Base-by-base conservation (phyloP, 2,888 invertebrate species). In the Torymus tubicola region DNA sequence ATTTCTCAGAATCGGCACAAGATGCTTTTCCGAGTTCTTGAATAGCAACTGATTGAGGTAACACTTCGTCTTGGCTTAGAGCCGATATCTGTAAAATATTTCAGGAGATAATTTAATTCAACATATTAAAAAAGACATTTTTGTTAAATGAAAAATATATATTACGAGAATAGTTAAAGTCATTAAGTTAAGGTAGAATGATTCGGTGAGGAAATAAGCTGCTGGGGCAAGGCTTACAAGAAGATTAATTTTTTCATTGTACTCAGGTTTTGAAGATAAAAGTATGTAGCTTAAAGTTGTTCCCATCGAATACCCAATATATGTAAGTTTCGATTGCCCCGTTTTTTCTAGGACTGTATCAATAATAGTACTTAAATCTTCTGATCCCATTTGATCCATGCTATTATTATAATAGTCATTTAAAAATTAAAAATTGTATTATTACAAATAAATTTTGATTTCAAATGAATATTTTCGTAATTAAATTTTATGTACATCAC, bases 261-360 rank as follows among this genome's bases (percentile, higher is more conserved):
- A 95, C 85, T 95, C 93, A 0, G 95, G 94, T 85, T 93, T 92
- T 8, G 93, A 92, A 0, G 96, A 94, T 64, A 95, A 91, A 85
- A 96, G 91, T 2, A 94, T 94, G 87, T 94, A 95, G 82, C 94
- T 93, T 85, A 94, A 92, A 0, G 96, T 95, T 0, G 96, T 96
- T 2, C 97, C 98, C 94, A 98, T 97, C 0, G 97, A 98, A 90
- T 98, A 97, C 0, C 98, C 98, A 63, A 98, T 92, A 89, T 97
- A 98, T 2, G 64, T 65, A 16, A 74, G 55, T 13, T 64, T 64
- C 13, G 11, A 42, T 42, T 65, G 55, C 14, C 16, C 18, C 5
- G 55, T 65, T 14, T 52, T 18, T 55, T 74, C 52, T 18, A 74
- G 57, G 5, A 52, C 31, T 13, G 11, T 4, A 18, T 74, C 73